phyloP scores from a whole-genome alignment of 2,797 vertebrate species.

The Momotus momota region DNA sequence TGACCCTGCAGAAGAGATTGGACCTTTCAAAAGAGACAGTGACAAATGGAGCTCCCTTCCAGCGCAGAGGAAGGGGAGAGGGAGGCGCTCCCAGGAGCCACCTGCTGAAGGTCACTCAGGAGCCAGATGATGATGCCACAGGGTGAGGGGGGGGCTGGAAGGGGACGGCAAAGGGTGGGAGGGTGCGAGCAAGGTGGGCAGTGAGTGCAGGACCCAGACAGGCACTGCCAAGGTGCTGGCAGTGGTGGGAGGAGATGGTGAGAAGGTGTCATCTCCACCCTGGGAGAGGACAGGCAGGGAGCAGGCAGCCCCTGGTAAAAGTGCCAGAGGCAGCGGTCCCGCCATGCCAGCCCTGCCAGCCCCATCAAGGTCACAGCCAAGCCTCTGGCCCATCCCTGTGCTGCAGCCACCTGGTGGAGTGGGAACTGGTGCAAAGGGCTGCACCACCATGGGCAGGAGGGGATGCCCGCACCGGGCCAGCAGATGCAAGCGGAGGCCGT shows the following conservation, averaged over 20 bases:
- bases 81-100: background rate
- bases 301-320: fast-evolving
- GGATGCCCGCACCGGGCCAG: fast-evolving
- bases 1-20: conserved; percentile 24
- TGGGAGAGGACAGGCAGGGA: fast-evolving
- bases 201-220: background rate
- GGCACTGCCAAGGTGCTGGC: background rate
- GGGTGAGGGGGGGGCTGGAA: fast-evolving
- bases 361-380: fast-evolving
- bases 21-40: conserved; percentile 70
- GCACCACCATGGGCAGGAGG: fast-evolving
- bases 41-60: conserved; percentile 48
- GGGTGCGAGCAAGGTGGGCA: fast-evolving
- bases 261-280: background rate
- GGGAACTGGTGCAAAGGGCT: background rate
- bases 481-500: background rate
- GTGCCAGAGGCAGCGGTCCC: fast-evolving
- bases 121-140: background rate
- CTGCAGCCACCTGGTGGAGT: background rate
- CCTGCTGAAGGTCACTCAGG: conserved; percentile 25
- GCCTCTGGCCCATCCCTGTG: background rate
- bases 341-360: background rate
- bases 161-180: fast-evolving
- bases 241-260: background rate
- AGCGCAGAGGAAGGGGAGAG: background rate